A percentile compares a stretch with the other conserved stretches of the same genome.
These are phyloP conservation scores for Chondrilla cf. caribensis DNA, from an alignment of 37 sponge, comb jelly and placozoan species.

Conservation along the genomic window DNA sequence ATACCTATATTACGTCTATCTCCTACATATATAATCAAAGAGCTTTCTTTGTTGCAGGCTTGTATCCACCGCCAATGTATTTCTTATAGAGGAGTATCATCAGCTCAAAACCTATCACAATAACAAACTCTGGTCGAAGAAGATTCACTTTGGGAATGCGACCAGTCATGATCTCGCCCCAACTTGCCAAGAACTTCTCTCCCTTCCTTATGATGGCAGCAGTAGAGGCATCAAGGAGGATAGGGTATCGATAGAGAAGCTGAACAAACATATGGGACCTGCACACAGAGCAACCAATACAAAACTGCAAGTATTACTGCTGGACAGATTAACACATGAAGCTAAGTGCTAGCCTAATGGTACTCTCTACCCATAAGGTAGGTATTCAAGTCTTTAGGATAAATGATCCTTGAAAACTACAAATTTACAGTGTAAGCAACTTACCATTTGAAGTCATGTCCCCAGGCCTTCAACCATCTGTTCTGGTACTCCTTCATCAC, in stretches of 20 bases:
- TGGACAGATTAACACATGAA: too few relatives aligned
- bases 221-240: slow-evolving; percentile 34
- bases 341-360: too few relatives aligned
- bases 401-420: too few relatives aligned
- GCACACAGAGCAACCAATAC: neutral
- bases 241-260: slow-evolving; percentile 28
- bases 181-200: slow-evolving; percentile 36
- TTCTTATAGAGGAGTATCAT: slow-evolving; percentile 24
- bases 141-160: slow-evolving; percentile 40
- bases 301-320: too few relatives aligned
- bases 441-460: slow-evolving; percentile 58
- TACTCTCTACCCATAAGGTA: too few relatives aligned
- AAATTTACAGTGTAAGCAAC: too few relatives aligned
- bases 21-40: neutral
- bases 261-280: neutral
- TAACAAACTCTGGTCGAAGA: slow-evolving; percentile 46
- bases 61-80: neutral
- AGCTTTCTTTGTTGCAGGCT: neutral
- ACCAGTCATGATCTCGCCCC: slow-evolving; percentile 53
- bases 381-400: too few relatives aligned
- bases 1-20: neutral
- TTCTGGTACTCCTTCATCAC: slow-evolving; percentile 67
- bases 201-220: slow-evolving; percentile 44
- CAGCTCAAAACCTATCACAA: slow-evolving; percentile 36
- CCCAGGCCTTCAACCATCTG: slow-evolving; percentile 56